A percentile compares a stretch with the other conserved stretches of the same genome.
These are phyloP conservation scores for Helobdella robusta DNA, from an alignment of 2,888 invertebrate genomes.

Conservation along the genomic window DNA sequence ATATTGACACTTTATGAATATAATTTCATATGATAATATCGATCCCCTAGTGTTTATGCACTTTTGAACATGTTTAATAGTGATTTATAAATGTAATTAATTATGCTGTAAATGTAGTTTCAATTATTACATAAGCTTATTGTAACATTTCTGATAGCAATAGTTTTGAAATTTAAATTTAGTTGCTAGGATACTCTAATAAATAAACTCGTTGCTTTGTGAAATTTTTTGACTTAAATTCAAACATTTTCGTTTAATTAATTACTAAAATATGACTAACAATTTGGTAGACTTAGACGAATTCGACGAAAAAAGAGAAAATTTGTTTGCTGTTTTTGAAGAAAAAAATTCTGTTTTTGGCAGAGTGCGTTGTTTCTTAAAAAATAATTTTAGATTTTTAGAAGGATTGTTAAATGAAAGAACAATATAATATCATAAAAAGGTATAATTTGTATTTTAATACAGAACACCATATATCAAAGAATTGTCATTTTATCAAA, in stretches of 20 bases:
- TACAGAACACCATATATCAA: conserved; percentile 22
- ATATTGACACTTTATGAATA: not conserved
- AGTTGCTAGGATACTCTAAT: too few relatives aligned
- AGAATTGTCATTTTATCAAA: conserved; percentile 17
- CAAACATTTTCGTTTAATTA: too few relatives aligned
- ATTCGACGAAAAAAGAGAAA: conserved; percentile 18
- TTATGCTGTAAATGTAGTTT: too few relatives aligned
- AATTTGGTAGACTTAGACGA: conserved; percentile 4
- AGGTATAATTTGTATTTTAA: not conserved
- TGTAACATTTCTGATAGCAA: too few relatives aligned
- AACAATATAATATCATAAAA: not conserved
- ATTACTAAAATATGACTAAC: too few relatives aligned
- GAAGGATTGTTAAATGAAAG: too few relatives aligned
- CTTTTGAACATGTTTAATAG: not conserved
- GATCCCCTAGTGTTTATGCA: not conserved
- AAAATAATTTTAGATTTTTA: too few relatives aligned
- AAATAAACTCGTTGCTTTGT: too few relatives aligned
- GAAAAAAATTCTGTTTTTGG: conserved; percentile 14
- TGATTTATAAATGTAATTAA: too few relatives aligned
- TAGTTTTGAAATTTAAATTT: too few relatives aligned
- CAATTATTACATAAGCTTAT: too few relatives aligned
- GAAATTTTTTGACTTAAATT: too few relatives aligned
- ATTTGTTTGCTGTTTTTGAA: conserved; percentile 17
- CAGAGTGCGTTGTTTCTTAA: not conserved
- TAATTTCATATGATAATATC: not conserved